Percentiles rank a stretch among this genome's conserved stretches.
Conservation (phyloP, 2,113 vertebrate species). For the Pyrgilauda ruficollis region DNA sequence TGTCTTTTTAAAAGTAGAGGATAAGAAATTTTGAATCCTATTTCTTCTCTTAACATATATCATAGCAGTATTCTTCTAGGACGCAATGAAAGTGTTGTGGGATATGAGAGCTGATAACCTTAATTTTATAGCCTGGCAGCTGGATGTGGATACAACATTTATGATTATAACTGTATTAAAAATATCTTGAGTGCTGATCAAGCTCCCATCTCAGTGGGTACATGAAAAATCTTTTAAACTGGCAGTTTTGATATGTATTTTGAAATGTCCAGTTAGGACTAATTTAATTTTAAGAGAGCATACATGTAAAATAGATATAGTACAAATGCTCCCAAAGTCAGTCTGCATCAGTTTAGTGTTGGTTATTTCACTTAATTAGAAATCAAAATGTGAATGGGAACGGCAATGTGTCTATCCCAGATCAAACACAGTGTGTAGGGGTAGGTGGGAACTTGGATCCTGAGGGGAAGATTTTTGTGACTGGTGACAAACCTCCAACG, state of each 20-base stretch:
- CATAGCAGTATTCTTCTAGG: not conserved
- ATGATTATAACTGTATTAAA: not conserved
- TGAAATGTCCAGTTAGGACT: not conserved
- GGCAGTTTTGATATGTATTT: not conserved
- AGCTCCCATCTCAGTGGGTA: not conserved
- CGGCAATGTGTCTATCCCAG: not conserved
- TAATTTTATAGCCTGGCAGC: not conserved
- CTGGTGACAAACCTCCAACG: not conserved
- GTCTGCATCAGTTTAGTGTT: not conserved
- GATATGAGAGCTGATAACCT: not conserved
- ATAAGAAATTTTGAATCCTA: not conserved
- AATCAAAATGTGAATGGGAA: conserved; percentile 1
- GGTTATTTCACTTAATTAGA: not conserved
- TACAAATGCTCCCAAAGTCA: not conserved
- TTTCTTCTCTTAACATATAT: not conserved
- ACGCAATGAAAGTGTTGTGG: not conserved
- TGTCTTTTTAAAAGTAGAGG: not conserved
- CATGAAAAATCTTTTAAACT: not conserved
- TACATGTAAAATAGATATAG: not conserved
- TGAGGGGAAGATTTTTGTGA: not conserved
- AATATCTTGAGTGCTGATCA: not conserved
- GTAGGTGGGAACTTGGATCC: not conserved
- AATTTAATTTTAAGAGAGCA: conserved; percentile 24
- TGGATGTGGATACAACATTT: not conserved
- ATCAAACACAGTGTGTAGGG: not conserved